Conservation (phyloP, 2,797 vertebrate species). For the Eleutherodactylus coqui region DNA sequence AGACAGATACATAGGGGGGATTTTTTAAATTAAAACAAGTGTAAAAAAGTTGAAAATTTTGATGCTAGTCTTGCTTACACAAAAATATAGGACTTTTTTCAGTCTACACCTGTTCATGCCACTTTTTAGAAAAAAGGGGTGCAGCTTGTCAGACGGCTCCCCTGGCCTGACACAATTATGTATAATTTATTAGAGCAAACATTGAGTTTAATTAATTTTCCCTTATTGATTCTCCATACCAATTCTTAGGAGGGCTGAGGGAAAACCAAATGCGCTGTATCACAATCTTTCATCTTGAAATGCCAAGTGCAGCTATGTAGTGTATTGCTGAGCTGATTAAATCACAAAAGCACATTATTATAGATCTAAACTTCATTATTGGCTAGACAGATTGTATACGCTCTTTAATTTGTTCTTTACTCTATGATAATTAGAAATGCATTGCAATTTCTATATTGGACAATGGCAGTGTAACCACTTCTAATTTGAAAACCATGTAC, state of each 20-base stretch:
- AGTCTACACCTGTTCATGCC: too few relatives aligned
- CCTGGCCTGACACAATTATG: too few relatives aligned
- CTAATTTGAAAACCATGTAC: constrained; percentile 75
- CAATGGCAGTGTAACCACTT: constrained; percentile 71
- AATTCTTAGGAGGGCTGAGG: constrained; percentile 44
- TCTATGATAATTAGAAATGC: constrained; percentile 68
- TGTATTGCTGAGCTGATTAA: constrained; percentile 51
- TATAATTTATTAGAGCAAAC: constrained; percentile 58
- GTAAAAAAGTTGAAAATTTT: too few relatives aligned
- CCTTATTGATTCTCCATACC: constrained; percentile 57
- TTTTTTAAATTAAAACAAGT: too few relatives aligned
- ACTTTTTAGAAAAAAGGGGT: too few relatives aligned
- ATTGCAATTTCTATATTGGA: constrained; percentile 72
- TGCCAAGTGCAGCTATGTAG: constrained; percentile 53
- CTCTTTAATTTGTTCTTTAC: constrained; percentile 70
- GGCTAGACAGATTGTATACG: constrained; percentile 58
- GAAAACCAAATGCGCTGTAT: constrained; percentile 46
- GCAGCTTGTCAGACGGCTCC: too few relatives aligned
- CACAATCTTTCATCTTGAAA: constrained; percentile 48
- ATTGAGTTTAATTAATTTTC: constrained; percentile 61
- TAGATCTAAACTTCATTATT: constrained; percentile 63
- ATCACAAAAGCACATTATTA: constrained; percentile 60
- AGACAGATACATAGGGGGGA: too few relatives aligned
- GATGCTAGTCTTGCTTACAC: too few relatives aligned
- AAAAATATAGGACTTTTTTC: too few relatives aligned